Conservation (phyloP, 2,888 invertebrate genomes). For the Microplitis deprimator region DNA sequence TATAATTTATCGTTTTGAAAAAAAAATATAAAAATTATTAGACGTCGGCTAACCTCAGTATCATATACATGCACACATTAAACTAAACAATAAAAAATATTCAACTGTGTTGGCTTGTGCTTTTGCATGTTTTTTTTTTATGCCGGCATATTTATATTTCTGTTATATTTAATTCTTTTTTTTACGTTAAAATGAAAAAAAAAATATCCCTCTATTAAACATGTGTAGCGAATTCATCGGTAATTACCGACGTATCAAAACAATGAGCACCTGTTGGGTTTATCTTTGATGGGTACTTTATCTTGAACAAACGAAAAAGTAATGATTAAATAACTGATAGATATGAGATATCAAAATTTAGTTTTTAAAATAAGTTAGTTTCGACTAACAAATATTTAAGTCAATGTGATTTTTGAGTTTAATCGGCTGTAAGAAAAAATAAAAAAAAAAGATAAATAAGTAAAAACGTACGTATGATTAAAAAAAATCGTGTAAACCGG, state of each 20-base stretch:
- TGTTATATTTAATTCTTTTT: constrained; percentile 54
- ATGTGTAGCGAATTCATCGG: constrained; percentile 29
- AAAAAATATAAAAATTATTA: too few relatives aligned
- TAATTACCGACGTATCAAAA: constrained; percentile 39
- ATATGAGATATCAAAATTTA: constrained; percentile 8
- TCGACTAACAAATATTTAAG: not conserved
- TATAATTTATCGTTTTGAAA: too few relatives aligned
- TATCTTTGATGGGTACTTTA: constrained; percentile 42
- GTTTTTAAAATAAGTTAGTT: not conserved
- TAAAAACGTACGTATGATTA: constrained; percentile 3
- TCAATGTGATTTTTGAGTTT: not conserved
- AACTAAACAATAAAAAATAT: constrained; percentile 1
- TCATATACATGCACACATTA: not conserved
- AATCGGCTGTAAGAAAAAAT: not conserved
- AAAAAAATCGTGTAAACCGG: constrained; percentile 60
- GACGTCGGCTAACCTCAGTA: too few relatives aligned
- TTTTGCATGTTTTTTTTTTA: constrained; percentile 66
- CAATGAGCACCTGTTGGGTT: constrained; percentile 65
- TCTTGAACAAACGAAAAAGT: constrained; percentile 15
- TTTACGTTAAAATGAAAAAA: constrained; percentile 41
- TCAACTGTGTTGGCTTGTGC: constrained; percentile 58
- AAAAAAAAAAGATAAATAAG: not conserved
- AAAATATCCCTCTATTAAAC: constrained; percentile 2
- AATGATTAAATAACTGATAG: constrained; percentile 47
- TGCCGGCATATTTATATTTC: constrained; percentile 69